Percentiles rank a stretch among this genome's conserved stretches.
Conservation (phyloP, 2,888 invertebrate species). For the Epinotia ramella region DNA sequence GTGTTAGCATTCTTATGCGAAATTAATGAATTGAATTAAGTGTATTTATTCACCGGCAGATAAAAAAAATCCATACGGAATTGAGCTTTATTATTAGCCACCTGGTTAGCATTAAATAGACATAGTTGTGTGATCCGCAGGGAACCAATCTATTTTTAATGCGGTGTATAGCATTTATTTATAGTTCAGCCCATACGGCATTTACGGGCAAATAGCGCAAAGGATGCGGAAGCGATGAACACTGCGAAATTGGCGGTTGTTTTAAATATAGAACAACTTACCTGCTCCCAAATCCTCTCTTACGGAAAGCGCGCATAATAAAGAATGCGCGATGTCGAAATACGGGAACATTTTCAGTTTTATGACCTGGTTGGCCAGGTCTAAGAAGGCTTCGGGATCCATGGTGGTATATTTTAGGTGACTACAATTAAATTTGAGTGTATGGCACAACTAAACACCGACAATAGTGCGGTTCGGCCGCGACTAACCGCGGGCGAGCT, state of each 20-base stretch:
- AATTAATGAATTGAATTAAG: neutral
- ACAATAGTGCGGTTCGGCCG: slow-evolving; percentile 75
- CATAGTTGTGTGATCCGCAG: slow-evolving; percentile 57
- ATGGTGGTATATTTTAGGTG: slow-evolving; percentile 81
- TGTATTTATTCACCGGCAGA: slow-evolving; percentile 1
- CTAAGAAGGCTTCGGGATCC: slow-evolving; percentile 98
- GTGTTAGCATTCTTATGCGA: neutral
- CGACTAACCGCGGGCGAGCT: slow-evolving; percentile 80
- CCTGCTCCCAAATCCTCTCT: slow-evolving; percentile 97
- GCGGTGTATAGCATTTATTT: slow-evolving; percentile 73
- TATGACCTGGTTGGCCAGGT: slow-evolving; percentile 99
- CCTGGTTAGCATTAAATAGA: slow-evolving; percentile 45
- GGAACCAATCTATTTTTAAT: slow-evolving; percentile 78
- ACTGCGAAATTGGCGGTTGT: slow-evolving; percentile 57
- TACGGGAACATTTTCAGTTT: slow-evolving; percentile 99
- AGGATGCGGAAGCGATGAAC: slow-evolving; percentile 61
- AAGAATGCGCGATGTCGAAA: slow-evolving; percentile 99
- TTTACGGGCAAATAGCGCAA: slow-evolving; percentile 49
- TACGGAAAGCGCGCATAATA: slow-evolving; percentile 96
- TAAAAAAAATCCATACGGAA: slow-evolving; percentile 17
- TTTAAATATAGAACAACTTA: slow-evolving; percentile 74
- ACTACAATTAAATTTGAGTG: slow-evolving; percentile 58
- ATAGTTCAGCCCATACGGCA: slow-evolving; percentile 60
- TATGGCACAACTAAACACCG: slow-evolving; percentile 80
- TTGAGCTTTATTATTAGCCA: slow-evolving; percentile 29